Evolutionary conservation across 2,888 invertebrate genomes (phyloP), one percentile per base, ranked within the genome.

Genomic region (Anticlea derivata): DNA sequence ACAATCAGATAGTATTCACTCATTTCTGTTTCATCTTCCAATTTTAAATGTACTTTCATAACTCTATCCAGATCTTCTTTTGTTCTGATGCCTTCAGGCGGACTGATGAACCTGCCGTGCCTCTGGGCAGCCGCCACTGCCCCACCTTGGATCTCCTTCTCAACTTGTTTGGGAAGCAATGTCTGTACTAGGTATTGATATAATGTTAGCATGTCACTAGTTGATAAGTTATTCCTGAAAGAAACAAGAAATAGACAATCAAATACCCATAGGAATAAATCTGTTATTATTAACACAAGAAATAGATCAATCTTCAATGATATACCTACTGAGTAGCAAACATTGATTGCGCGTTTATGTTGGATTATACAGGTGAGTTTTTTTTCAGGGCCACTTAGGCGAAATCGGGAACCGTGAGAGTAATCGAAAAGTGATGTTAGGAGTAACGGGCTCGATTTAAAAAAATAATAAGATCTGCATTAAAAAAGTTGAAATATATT

Each of bases 161-260:
- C 94, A 10, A 94, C 89, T 82, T 94, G 94, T 72, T 94, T 94
- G 7, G 97, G 97, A 57, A 98, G 91, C 30, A 98, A 86, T 52
- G 95, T 95, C 54, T 94, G 93, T 24, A 95, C 92, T 66, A 97
- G 89, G 86, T 98, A 98, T 61, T 96, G 95, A 80, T 97, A 98
- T 53, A 99, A 91, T 7, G 96, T 94, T 70, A 97, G 95, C 93
- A 98, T 95, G 80, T 99, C 97, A 53, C 92, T 91, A 40, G 95
- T 95, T 65, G 95, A 94, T 29, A 98, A 91, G 20, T 96, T 96
- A 86, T 97, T 98, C 95, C 97, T 97, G 73, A 40, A 87, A 82
- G 27, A 54, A 48, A 39, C 5, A 8, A 5, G 17, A 29, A 3
- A 20, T 7, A n/a, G 13, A 31, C 1, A 31, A 27, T 8, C 1